Evolutionary conservation across 1,140 invertebrate species (phyloP).

Genomic region (Agrilus planipennis): DNA sequence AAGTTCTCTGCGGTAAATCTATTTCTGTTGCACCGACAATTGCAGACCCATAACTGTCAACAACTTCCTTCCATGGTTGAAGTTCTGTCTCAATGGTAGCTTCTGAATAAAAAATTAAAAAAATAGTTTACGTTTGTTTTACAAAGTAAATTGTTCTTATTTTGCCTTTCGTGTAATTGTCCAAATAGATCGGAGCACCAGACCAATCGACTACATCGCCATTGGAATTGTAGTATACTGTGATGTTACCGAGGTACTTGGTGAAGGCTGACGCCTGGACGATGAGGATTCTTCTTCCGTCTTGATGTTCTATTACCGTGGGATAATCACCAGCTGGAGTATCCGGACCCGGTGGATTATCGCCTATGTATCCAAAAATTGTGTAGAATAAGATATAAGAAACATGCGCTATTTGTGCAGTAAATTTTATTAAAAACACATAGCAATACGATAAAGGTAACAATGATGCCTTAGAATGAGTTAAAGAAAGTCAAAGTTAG

Average conservation of each 20-base stretch:
- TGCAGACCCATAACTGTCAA: conserved; percentile 39
- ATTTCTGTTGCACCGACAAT: conserved; percentile 50
- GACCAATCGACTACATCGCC: conserved; percentile 55
- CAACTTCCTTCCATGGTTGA: conserved; percentile 40
- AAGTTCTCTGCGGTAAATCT: conserved; percentile 50
- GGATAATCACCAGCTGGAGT: conserved; percentile 40
- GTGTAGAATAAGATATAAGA: no score
- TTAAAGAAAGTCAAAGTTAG: no score
- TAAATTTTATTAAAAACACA: no score
- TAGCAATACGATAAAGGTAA: no score
- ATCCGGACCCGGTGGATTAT: conserved; percentile 8
- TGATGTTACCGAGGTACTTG: conserved; percentile 63
- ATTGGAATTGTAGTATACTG: conserved; percentile 56
- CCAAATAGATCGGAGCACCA: conserved; percentile 68
- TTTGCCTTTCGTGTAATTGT: conserved; percentile 21
- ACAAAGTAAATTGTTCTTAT: not conserved
- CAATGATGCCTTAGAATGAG: no score
- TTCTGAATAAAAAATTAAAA: conserved; percentile 34
- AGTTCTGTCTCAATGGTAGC: conserved; percentile 48
- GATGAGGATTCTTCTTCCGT: conserved; percentile 49
- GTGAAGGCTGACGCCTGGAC: conserved; percentile 57
- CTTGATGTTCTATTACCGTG: conserved; percentile 34
- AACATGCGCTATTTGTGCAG: no score
- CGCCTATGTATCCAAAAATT: no score
- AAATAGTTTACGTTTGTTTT: not conserved